Percentiles rank a stretch among this genome's conserved stretches.
phyloP scores from a whole-genome alignment of 2,797 vertebrate genomes.

The Silurus lanzhouensis region DNA sequence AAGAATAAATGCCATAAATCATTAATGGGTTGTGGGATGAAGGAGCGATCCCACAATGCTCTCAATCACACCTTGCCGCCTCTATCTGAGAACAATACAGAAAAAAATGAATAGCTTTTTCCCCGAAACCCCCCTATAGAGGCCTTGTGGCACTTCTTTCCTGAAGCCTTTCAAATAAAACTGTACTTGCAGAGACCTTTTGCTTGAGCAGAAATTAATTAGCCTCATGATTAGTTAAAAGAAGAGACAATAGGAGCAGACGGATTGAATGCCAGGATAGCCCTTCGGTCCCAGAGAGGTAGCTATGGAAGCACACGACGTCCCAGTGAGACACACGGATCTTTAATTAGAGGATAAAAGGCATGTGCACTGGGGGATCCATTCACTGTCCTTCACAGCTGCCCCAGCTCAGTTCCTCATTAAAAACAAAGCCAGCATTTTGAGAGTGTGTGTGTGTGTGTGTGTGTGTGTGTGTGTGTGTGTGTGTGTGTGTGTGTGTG shows the following conservation, averaged over 20 bases:
- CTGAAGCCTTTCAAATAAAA: conserved; percentile 30
- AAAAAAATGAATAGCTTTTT: conserved; percentile 65
- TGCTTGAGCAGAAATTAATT: conserved; percentile 62
- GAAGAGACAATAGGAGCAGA: conserved; percentile 58
- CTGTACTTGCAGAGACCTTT: conserved; percentile 48
- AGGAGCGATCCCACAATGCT: conserved; percentile 33
- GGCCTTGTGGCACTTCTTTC: neutral
- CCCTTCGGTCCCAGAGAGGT: conserved; percentile 51
- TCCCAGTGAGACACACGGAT: conserved; percentile 30
- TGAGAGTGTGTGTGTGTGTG: conserved; percentile 6
- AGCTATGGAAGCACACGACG: conserved; percentile 16
- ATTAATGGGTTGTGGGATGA: conserved; percentile 35
- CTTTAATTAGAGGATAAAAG: conserved; percentile 66
- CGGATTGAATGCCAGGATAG: conserved; percentile 62
- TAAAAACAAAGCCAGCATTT: conserved; percentile 59
- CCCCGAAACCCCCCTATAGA: neutral
- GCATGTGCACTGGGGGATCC: conserved; percentile 48
- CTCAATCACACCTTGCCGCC: conserved; percentile 30
- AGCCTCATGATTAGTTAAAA: conserved; percentile 66
- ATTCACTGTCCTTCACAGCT: conserved; percentile 49
- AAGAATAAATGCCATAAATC: conserved; percentile 60
- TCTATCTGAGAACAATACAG: conserved; percentile 56
- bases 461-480: neutral
- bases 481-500: neutral
- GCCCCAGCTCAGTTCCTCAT: conserved; percentile 53